These are phyloP conservation scores for Mimachlamys varia DNA, from an alignment of 2,888 invertebrate genomes.

Conservation along the genomic window DNA sequence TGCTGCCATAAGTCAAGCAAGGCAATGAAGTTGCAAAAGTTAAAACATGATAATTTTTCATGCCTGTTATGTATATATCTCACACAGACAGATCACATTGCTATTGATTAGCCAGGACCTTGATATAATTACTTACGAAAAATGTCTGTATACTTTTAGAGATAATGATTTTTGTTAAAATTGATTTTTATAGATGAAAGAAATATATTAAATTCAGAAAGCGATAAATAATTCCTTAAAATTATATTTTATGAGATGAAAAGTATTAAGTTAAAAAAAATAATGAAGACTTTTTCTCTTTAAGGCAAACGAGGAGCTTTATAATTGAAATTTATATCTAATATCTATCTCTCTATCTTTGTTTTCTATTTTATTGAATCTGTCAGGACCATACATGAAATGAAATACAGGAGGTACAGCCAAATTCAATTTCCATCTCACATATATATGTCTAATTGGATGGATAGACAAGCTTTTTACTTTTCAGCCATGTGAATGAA, in stretches of 20 bases:
- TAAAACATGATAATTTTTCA: background rate
- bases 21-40: background rate
- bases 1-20: background rate
- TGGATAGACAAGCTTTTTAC: too few species aligned
- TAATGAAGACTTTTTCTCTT: background rate
- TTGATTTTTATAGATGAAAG: background rate
- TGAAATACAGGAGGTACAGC: too few species aligned
- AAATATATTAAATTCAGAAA: background rate
- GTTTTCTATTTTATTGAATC: background rate
- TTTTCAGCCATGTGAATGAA: background rate
- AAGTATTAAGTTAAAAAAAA: background rate
- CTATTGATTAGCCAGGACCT: background rate
- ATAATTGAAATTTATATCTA: background rate
- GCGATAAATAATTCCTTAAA: background rate
- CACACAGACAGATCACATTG: background rate
- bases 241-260: background rate
- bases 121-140: background rate
- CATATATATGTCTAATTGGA: too few species aligned
- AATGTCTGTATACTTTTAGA: background rate
- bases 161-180: background rate
- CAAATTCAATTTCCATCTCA: too few species aligned
- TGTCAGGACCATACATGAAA: too few species aligned
- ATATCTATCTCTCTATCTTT: background rate
- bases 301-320: background rate
- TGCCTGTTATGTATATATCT: background rate